Percentiles rank a stretch among this genome's conserved stretches.
Conservation (phyloP, 1,140 invertebrate species). For the Orius laevigatus region DNA sequence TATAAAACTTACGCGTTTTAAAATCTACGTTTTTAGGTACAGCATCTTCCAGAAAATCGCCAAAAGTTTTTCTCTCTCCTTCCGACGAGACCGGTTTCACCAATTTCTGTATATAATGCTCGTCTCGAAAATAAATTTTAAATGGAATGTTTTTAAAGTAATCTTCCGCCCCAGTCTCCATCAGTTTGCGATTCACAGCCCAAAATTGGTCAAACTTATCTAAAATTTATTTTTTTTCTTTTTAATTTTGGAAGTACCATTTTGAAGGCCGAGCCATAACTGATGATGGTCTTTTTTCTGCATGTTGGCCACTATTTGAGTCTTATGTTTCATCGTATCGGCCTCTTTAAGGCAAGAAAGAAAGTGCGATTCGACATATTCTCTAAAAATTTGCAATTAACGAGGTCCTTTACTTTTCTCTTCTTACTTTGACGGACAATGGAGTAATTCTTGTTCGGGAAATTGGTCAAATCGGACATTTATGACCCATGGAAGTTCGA, state of each 20-base stretch:
- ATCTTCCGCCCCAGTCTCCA: constrained; percentile 70
- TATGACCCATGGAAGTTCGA: constrained; percentile 76
- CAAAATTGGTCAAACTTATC: constrained; percentile 99
- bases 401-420: too few relatives aligned
- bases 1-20: constrained; percentile 16
- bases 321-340: constrained; percentile 86
- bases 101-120: constrained; percentile 49
- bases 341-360: constrained; percentile 95
- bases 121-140: constrained; percentile 67
- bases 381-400: too few relatives aligned
- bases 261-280: constrained; percentile 82
- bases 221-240: constrained; percentile 25
- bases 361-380: constrained; percentile 82
- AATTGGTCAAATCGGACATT: constrained; percentile 91
- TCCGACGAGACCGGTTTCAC: constrained; percentile 56
- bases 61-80: constrained; percentile 54
- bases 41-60: constrained; percentile 52
- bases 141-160: constrained; percentile 87
- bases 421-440: constrained; percentile 57
- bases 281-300: constrained; percentile 96
- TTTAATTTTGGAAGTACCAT: constrained; percentile 46
- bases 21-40: constrained; percentile 36
- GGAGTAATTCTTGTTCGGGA: constrained; percentile 61
- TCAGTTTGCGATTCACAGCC: constrained; percentile 86
- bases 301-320: constrained; percentile 84